Percentiles rank a stretch among this genome's conserved stretches.
Evolutionary conservation across 2,797 vertebrate species (phyloP).

Genomic region (Hybognathus amarus): DNA sequence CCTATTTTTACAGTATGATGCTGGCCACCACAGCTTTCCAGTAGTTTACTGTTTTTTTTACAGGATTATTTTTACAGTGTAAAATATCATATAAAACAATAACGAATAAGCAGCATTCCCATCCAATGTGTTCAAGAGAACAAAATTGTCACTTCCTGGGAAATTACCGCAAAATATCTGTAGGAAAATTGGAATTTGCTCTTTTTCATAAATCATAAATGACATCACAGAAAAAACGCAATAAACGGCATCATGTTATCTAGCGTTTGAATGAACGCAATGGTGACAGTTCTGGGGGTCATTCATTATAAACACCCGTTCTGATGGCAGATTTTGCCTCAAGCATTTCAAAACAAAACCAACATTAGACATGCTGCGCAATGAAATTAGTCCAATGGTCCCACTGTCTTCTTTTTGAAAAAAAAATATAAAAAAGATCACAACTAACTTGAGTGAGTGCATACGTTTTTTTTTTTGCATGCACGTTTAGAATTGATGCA

Average conservation of each 20-base stretch:
- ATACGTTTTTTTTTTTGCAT: neutral
- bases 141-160: neutral
- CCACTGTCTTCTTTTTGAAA: neutral
- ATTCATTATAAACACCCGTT: neutral
- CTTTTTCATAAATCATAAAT: neutral
- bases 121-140: neutral
- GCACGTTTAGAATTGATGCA: neutral
- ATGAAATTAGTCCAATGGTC: neutral
- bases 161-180: neutral
- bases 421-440: too few relatives aligned
- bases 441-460: too few relatives aligned
- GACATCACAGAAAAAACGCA: neutral
- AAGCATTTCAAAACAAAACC: neutral
- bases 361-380: neutral
- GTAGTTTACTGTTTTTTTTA: too few relatives aligned
- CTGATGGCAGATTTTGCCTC: neutral
- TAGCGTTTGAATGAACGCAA: neutral
- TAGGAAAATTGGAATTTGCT: neutral
- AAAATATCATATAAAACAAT: neutral
- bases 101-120: neutral
- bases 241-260: neutral
- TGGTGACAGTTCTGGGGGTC: neutral
- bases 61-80: too few relatives aligned
- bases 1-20: too few relatives aligned
- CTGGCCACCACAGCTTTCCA: too few relatives aligned